Evolutionary conservation across 2,797 vertebrate species (phyloP), one percentile per base, ranked within the genome.

Genomic region (Champsocephalus gunnari): DNA sequence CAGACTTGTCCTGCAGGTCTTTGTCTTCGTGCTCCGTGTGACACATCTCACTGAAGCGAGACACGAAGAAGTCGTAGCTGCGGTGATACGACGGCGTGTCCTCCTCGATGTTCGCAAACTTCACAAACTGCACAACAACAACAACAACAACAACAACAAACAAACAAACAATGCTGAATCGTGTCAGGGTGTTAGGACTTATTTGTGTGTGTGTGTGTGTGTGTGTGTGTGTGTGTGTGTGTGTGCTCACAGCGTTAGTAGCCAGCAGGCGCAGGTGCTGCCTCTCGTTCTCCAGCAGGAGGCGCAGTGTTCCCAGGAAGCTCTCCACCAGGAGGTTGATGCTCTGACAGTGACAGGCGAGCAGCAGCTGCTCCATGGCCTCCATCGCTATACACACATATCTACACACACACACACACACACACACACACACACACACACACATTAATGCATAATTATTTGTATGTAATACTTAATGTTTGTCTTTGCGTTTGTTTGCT

Each of bases 61-160:
- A 99, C 62, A 99, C 98, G n/a, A 99, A 99, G 92, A 99, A 99
- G 92, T 99, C 98, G 0, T 99, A 99, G 75, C 98, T 97, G 14
- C 98, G 95, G 83, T 99, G 98, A 81, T 99, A 99, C 0, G 98
- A 99, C 0, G 98, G 98, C 0, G 98, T 99, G 89, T 99, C 98
- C 90, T 99, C 98, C 89, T 99, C 98, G n/a, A 99, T 99, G 90
- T 99, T 99, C 77, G 98, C 98, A 89, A 99, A 99, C 93, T 99
- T 99, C 80, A 99, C 98, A 91, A 99, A 99, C 98, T 99, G 80
- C 3, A 57, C 19, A 7, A 34, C 60, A 32, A 66, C n/a, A n/a
- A n/a, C n/a, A n/a, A n/a, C n/a, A n/a, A n/a, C n/a, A n/a, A n/a
- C n/a, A n/a, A n/a, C n/a, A n/a, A n/a, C n/a, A n/a, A n/a, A n/a